These are phyloP conservation scores for Merluccius polli DNA, from an alignment of 2,797 vertebrate genomes.

Conservation along the genomic window DNA sequence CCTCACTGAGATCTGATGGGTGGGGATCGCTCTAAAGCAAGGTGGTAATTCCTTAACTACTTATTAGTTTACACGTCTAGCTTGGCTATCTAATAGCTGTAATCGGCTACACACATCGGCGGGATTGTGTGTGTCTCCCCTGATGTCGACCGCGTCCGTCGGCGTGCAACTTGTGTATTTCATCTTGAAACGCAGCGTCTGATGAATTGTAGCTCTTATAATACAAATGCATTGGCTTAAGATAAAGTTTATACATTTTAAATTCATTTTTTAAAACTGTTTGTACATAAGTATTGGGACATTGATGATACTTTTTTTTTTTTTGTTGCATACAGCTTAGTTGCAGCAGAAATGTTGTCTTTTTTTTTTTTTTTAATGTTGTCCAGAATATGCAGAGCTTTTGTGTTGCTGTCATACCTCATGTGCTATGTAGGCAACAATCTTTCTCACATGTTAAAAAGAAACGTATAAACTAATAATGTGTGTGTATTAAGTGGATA, in stretches of 20 bases:
- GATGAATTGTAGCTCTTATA: slow-evolving; percentile 53
- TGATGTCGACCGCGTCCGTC: neutral
- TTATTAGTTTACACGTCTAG: slow-evolving; percentile 66
- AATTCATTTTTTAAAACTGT: slow-evolving; percentile 40
- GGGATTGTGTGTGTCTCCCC: neutral
- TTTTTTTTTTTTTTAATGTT: slow-evolving; percentile 23
- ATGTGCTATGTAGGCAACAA: slow-evolving; percentile 58
- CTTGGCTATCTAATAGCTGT: neutral
- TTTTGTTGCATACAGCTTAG: slow-evolving; percentile 39
- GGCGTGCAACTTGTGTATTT: slow-evolving; percentile 8
- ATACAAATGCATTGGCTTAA: slow-evolving; percentile 19
- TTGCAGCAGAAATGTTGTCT: slow-evolving; percentile 22
- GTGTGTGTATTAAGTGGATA: slow-evolving; percentile 5
- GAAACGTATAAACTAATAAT: slow-evolving; percentile 26
- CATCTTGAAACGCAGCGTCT: slow-evolving; percentile 17
- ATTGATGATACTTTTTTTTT: slow-evolving; percentile 18
- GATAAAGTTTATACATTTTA: slow-evolving; percentile 43
- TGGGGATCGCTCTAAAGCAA: neutral
- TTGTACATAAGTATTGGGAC: slow-evolving; percentile 32
- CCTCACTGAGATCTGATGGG: slow-evolving; percentile 89
- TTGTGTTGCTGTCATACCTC: slow-evolving; percentile 62
- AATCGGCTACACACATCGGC: neutral
- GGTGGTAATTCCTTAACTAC: neutral
- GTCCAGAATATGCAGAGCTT: slow-evolving; percentile 31
- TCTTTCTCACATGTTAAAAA: slow-evolving; percentile 29